These are phyloP conservation scores for Musca vetustissima DNA, from an alignment of 1,140 invertebrate species.

Conservation along the genomic window DNA sequence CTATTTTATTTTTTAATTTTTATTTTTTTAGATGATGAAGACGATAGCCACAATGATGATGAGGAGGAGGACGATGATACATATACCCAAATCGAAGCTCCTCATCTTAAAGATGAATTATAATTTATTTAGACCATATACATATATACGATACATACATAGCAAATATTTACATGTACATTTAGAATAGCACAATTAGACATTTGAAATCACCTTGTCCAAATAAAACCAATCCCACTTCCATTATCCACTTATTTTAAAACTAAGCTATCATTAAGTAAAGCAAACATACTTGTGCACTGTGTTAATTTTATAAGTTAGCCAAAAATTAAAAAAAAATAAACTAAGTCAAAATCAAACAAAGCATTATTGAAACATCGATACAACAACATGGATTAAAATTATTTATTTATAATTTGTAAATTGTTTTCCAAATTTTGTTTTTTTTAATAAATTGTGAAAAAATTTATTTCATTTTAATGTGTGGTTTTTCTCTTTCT, in stretches of 20 bases:
- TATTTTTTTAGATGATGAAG: neutral
- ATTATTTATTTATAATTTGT: slow-evolving; percentile 9
- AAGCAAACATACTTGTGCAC: too few species aligned
- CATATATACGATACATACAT: neutral
- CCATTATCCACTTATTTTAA: too few species aligned
- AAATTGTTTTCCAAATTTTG: neutral
- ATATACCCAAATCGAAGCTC: slow-evolving; percentile 21
- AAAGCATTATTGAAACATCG: too few species aligned
- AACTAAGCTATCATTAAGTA: too few species aligned
- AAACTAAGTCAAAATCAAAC: too few species aligned
- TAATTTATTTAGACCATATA: slow-evolving; percentile 4
- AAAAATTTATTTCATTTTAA: neutral
- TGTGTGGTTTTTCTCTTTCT: neutral
- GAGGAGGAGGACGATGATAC: neutral
- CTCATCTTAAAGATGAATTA: slow-evolving; percentile 20
- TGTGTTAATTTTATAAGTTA: too few species aligned
- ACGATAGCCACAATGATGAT: neutral
- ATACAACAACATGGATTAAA: too few species aligned
- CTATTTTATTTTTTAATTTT: slow-evolving; percentile 8
- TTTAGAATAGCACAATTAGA: slow-evolving; percentile 3
- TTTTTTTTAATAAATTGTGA: slow-evolving; percentile 7
- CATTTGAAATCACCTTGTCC: too few species aligned
- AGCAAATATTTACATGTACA: neutral
- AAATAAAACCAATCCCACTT: too few species aligned
- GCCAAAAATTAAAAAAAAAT: too few species aligned